Conservation (phyloP, 2,888 invertebrate genomes). For the Timema podura region DNA sequence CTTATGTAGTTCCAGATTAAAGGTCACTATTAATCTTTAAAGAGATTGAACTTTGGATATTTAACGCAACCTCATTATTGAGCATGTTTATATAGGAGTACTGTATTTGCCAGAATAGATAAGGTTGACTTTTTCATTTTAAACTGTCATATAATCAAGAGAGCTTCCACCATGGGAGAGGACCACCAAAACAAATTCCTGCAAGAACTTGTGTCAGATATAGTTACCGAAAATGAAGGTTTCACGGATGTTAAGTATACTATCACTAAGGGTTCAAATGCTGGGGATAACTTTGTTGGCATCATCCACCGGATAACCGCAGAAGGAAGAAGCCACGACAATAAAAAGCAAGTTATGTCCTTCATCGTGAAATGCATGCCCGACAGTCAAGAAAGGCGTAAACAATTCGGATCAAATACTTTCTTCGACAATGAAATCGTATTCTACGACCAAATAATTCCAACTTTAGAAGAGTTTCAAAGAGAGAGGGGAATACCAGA, state of each 20-base stretch:
- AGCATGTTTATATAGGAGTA: no score
- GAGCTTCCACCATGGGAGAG: no score
- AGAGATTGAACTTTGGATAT: no score
- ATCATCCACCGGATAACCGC: constrained; percentile 17
- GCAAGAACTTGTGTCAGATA: no score
- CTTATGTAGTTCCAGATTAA: no score
- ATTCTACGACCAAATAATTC: constrained; percentile 23
- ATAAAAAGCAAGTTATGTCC: background rate
- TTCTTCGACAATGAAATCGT: constrained; percentile 22
- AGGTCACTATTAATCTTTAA: no score
- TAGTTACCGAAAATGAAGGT: background rate
- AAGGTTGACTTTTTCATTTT: no score
- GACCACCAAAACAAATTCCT: no score
- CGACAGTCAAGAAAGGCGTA: constrained; percentile 15
- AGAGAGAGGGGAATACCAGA: background rate
- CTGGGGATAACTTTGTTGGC: constrained; percentile 26
- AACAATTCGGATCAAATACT: background rate
- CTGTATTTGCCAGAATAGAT: no score
- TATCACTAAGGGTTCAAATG: background rate
- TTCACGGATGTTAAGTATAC: background rate
- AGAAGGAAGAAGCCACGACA: background rate
- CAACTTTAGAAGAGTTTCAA: background rate
- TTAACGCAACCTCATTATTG: no score
- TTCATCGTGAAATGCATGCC: constrained; percentile 21
- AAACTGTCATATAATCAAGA: no score